phyloP scores from a whole-genome alignment of 2,113 vertebrate species.

The Burhinus oedicnemus region DNA sequence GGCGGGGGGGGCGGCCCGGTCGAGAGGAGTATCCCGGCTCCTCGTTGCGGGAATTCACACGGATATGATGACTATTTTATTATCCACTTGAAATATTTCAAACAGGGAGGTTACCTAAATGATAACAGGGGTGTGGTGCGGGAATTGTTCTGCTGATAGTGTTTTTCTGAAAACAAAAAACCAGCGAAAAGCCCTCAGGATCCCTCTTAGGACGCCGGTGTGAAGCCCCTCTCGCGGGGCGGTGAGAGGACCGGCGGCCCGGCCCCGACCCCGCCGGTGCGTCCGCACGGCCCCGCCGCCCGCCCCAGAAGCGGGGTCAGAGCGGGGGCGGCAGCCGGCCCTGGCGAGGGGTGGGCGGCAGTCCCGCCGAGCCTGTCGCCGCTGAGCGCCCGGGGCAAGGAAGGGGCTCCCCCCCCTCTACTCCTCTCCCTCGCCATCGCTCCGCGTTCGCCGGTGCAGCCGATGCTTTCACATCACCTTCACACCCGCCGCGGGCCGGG shows the following conservation, averaged over 20 bases:
- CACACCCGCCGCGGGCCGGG: no score
- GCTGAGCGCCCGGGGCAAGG: no score
- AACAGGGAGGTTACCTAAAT: conserved; percentile 51
- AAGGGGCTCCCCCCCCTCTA: background rate
- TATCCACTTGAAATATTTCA: conserved; percentile 45
- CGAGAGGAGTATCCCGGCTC: background rate
- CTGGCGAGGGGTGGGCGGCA: no score
- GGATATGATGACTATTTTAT: conserved; percentile 37
- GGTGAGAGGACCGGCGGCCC: background rate
- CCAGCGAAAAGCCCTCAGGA: background rate
- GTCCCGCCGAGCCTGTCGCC: no score
- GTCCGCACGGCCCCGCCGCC: background rate
- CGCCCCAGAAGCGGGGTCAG: background rate
- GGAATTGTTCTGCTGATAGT: conserved; percentile 45
- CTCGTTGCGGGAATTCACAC: conserved; percentile 3
- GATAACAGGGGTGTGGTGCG: conserved; percentile 64
- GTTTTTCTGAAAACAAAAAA: conserved; percentile 1
- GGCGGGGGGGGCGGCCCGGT: background rate
- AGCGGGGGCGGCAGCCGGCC: background rate
- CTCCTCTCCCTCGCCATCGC: background rate
- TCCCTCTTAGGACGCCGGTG: background rate
- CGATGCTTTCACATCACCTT: background rate
- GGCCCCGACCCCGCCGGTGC: background rate
- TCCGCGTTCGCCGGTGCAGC: background rate
- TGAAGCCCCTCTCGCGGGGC: background rate